A percentile compares a stretch with the other conserved stretches of the same genome.
Conservation (phyloP, 2,797 vertebrate species). For the Premnoplex brunnescens region DNA sequence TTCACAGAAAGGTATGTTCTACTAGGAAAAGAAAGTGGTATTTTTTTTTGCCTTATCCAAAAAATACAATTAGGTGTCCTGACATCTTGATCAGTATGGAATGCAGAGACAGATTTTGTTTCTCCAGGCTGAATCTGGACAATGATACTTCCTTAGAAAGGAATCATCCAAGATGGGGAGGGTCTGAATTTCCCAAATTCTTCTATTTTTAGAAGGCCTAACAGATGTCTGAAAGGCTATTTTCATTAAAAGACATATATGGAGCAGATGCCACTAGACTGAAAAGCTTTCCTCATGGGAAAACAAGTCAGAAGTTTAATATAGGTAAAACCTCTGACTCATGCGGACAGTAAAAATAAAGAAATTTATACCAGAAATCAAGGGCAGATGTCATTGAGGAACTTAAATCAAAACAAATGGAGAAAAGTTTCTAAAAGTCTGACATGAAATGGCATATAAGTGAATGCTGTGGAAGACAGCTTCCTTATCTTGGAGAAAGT, state of each 20-base stretch:
- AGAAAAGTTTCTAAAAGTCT: background rate
- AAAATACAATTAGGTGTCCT: background rate
- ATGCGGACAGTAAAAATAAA: background rate
- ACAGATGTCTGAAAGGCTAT: background rate
- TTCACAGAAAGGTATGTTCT: background rate
- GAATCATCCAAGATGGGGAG: background rate
- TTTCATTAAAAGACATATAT: constrained; percentile 37
- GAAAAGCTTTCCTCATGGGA: background rate
- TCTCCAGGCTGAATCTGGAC: background rate
- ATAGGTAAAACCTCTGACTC: background rate
- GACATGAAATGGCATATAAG: background rate
- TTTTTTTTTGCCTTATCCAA: background rate
- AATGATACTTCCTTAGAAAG: background rate
- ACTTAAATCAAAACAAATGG: background rate
- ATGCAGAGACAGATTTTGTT: background rate
- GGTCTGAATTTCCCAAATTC: background rate
- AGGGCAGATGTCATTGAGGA: background rate
- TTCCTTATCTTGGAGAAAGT: background rate
- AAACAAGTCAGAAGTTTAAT: constrained; percentile 10
- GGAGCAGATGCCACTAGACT: background rate
- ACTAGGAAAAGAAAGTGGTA: background rate
- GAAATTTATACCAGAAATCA: background rate
- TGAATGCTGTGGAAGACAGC: background rate
- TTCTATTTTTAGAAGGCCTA: background rate
- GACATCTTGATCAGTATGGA: background rate